Evolutionary conservation across 2,888 invertebrate genomes (phyloP), one percentile per base, ranked within the genome.

Genomic region (Palloptera scutellata): DNA sequence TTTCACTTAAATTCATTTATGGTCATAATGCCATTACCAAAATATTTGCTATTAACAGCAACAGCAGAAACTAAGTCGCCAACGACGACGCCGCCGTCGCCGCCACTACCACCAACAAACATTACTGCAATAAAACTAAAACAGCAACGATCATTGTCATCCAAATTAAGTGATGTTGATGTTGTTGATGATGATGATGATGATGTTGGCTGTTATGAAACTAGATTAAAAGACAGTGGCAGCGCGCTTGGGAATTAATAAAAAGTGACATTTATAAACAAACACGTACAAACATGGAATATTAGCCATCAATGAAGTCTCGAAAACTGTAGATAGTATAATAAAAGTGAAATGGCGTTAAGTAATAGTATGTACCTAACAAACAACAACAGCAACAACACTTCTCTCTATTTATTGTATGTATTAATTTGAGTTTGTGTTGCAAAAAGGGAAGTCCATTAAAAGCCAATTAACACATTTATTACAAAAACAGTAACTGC

Each of bases 1-100:
- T 72, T 72, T 71, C 72, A 71, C 72, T 72, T 71, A 65, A 68
- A 61, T 69, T 63, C 66, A 58, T 69, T 69, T 71, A 72, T 68
- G 70, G 68, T 55, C 13, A 30, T 6, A 53, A 53, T 53, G 53
- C 53, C 15, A 19, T 30, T 30, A 30, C 30, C 30, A 30, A 30
- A 30, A 30, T 30, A 30, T 30, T 30, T 30, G 6, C 30, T 6
- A 30, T 30, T 30, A 30, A 30, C 6, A 17, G 4, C 57, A 57
- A 30, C 40, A 40, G 6, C 30, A 57, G 17, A 19, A 57, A 11
- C 40, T 40, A 40, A n/a, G n/a, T n/a, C n/a, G n/a, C n/a, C n/a
- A n/a, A n/a, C n/a, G n/a, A n/a, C n/a, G n/a, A n/a, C n/a, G n/a
- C n/a, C 57, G 5, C 13, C 57, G 30, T 4, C 57, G 30, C 13